These are phyloP conservation scores for Nasonia giraulti DNA, from an alignment of 1,140 invertebrate species.

Conservation along the genomic window DNA sequence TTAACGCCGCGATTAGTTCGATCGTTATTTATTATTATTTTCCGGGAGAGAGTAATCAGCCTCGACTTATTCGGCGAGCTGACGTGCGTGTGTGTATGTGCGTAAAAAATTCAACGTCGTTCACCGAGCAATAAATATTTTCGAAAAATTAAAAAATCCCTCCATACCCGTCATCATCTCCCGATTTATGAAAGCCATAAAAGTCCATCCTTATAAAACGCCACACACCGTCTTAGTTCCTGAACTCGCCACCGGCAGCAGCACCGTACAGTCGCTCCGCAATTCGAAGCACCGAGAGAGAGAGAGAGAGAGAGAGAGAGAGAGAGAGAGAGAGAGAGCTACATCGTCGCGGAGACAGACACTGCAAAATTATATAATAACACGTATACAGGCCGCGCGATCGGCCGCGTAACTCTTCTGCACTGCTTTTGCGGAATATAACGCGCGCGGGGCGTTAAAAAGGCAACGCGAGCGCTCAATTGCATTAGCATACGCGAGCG, in stretches of 20 bases:
- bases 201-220: no score
- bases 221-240: neutral
- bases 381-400: neutral
- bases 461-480: conserved; percentile 24
- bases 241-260: neutral
- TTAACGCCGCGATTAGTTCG: neutral
- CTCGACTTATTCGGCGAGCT: no score
- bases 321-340: neutral
- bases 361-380: conserved; percentile 31
- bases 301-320: no score
- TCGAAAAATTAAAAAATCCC: neutral
- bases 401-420: conserved; percentile 11
- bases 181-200: neutral
- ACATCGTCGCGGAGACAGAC: neutral
- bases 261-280: neutral
- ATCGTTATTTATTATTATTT: no score
- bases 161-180: neutral
- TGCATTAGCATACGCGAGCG: conserved; percentile 30
- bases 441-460: conserved; percentile 11
- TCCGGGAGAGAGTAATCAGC: no score
- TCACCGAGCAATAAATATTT: neutral
- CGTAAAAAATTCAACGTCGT: no score
- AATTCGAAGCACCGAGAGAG: no score
- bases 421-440: conserved; percentile 12
- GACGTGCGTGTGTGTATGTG: no score